Percentiles rank a stretch among this genome's conserved stretches.
Evolutionary conservation across 2,797 vertebrate species (phyloP).

Genomic region (Tauraco hartlaubi): DNA sequence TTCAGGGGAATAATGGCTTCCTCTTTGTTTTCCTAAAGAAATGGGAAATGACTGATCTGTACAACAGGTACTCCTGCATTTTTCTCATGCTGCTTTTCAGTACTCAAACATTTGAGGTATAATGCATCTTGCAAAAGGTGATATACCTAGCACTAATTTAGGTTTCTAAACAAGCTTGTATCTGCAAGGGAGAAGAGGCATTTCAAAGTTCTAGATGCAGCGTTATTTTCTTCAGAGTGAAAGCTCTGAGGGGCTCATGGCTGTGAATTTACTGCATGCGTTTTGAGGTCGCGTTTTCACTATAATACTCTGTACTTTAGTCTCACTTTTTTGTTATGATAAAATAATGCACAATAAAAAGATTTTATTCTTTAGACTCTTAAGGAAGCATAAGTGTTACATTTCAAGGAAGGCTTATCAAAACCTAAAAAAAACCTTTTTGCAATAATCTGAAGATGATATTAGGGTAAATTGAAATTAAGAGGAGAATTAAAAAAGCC

Average conservation of each 20-base stretch:
- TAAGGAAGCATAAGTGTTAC: neutral
- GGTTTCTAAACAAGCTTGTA: neutral
- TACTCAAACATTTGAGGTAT: rapidly evolving
- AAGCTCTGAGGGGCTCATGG: neutral
- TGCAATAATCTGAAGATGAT: neutral
- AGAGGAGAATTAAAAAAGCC: neutral
- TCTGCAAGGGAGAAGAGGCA: neutral
- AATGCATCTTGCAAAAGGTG: neutral
- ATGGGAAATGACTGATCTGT: neutral
- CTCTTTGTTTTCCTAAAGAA: neutral
- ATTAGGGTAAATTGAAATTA: neutral
- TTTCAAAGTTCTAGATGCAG: neutral
- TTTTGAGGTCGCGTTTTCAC: neutral
- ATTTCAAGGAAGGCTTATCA: neutral
- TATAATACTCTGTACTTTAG: neutral
- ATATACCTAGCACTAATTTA: neutral
- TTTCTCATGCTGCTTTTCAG: neutral
- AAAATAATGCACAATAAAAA: neutral
- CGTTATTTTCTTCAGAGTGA: neutral
- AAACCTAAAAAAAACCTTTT: neutral
- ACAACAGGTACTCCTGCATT: neutral
- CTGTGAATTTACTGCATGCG: neutral
- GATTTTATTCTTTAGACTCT: neutral
- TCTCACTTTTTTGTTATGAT: neutral
- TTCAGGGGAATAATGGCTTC: neutral